Evolutionary conservation across 1,140 invertebrate genomes (phyloP), one percentile per base, ranked within the genome.

Genomic region (Battus philenor): DNA sequence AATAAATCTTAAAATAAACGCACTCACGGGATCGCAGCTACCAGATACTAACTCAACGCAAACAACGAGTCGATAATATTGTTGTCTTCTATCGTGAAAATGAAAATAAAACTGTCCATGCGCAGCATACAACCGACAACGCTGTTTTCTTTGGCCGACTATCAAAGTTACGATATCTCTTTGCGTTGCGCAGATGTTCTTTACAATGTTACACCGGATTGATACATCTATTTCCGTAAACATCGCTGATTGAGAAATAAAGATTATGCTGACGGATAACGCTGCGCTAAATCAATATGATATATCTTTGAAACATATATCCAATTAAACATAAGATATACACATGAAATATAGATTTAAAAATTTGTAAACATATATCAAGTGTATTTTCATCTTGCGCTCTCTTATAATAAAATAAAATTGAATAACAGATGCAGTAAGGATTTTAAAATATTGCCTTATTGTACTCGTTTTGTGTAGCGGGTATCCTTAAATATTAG

Each of bases 11-110:
- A 49, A 49, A 49, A 49, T 49, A 49, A 48, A 49, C 47, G 15
- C 9, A 18, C 15, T 36, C 12, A 12, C 7, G 18, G 12, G 20
- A 26, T 11, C 15, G 17, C 27, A n/a, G 15, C 12, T 43, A 30
- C 41, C 51, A 45, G 46, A 49, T 49, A 39, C 20, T 43, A 45
- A 45, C 49, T 44, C 29, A 7, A 39, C 29, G 13, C 6, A 24
- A 50, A 53, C 47, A 53, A 32, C 36, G 38, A 44, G 30, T 63
- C 59, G 47, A 53, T 56, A 48, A 41, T 20, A 3, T 2, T 41
- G 44, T 53, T 60, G 53, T 56, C 54, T 60, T 62, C 54, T 54
- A 64, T 60, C 57, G 53, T 43, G 18, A 48, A 60, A 54, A 54
- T 44, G 44, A 48, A 53, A 55, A 52, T 54, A 51, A 52, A 55